Evolutionary conservation across 2,888 invertebrate species (phyloP).

Genomic region (Apodemia mormo): DNA sequence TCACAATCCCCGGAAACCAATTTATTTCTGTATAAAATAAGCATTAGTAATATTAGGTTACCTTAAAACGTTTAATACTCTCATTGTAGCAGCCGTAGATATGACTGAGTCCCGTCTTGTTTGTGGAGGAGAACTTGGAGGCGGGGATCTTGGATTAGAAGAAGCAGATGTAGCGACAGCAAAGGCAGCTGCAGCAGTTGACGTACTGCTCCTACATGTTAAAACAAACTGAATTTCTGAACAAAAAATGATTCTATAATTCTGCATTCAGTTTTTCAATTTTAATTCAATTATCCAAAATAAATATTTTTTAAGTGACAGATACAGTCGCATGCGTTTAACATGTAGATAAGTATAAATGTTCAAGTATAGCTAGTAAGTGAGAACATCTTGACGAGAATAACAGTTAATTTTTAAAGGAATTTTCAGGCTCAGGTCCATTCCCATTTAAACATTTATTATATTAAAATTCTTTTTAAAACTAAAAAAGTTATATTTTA

Average conservation of each 20-base stretch:
- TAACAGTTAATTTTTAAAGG: too few relatives aligned
- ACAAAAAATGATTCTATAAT: background rate
- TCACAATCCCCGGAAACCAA: too few relatives aligned
- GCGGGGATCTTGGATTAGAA: slow-evolving; percentile 89
- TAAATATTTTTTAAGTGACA: background rate
- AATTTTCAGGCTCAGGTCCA: too few relatives aligned
- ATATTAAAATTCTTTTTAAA: too few relatives aligned
- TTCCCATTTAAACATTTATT: too few relatives aligned
- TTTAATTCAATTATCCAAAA: background rate
- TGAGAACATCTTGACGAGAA: too few relatives aligned
- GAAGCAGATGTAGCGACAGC: slow-evolving; percentile 95
- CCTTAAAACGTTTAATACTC: slow-evolving; percentile 93
- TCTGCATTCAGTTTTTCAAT: background rate
- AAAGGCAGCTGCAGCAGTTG: slow-evolving; percentile 94
- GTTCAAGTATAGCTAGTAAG: too few relatives aligned
- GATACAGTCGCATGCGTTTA: background rate
- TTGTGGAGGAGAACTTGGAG: slow-evolving; percentile 75
- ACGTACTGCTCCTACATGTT: slow-evolving; percentile 88
- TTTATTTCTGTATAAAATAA: too few relatives aligned
- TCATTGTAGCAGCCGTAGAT: slow-evolving; percentile 96
- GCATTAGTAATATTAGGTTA: slow-evolving; percentile 37
- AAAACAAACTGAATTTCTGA: background rate
- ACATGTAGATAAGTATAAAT: too few relatives aligned
- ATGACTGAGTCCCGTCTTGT: slow-evolving; percentile 86
- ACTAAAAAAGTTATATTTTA: too few relatives aligned